Conservation (phyloP, 2,888 invertebrate species). For the Hyles lineata region DNA sequence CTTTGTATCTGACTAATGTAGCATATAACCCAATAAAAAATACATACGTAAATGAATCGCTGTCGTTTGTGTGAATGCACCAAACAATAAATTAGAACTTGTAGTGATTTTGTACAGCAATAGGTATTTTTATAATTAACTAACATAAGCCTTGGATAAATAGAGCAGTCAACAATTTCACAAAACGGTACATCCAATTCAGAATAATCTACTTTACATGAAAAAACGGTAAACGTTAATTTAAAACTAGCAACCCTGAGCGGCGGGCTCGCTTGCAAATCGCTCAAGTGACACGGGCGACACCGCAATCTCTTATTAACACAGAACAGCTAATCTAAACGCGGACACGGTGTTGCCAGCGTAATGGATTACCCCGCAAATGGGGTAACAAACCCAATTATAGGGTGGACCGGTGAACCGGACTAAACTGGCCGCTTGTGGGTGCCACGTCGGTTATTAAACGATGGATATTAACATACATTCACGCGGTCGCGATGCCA, state of each 20-base stretch:
- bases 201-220: slow-evolving; percentile 31
- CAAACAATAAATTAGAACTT: slow-evolving; percentile 32
- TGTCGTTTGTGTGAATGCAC: slow-evolving; percentile 40
- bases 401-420: slow-evolving; percentile 48
- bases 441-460: slow-evolving; percentile 23
- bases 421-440: slow-evolving; percentile 28
- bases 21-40: background rate
- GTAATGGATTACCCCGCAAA: slow-evolving; percentile 66
- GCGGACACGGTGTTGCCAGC: slow-evolving; percentile 56
- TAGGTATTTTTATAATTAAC: no score
- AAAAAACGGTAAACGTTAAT: slow-evolving; percentile 20
- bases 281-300: slow-evolving; percentile 56
- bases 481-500: background rate
- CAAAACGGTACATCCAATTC: slow-evolving; percentile 24
- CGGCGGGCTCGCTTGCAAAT: slow-evolving; percentile 52
- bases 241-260: slow-evolving; percentile 44
- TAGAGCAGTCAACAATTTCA: background rate
- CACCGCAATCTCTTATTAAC: slow-evolving; percentile 61
- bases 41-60: slow-evolving; percentile 34
- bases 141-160: background rate
- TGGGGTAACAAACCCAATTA: slow-evolving; percentile 67
- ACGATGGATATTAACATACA: slow-evolving; percentile 23
- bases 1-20: no score
- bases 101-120: no score
- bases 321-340: slow-evolving; percentile 60